Percentiles rank a stretch among this genome's conserved stretches.
Conservation (phyloP, 1,140 invertebrate species). For the Pseudomyrmex sp. region DNA sequence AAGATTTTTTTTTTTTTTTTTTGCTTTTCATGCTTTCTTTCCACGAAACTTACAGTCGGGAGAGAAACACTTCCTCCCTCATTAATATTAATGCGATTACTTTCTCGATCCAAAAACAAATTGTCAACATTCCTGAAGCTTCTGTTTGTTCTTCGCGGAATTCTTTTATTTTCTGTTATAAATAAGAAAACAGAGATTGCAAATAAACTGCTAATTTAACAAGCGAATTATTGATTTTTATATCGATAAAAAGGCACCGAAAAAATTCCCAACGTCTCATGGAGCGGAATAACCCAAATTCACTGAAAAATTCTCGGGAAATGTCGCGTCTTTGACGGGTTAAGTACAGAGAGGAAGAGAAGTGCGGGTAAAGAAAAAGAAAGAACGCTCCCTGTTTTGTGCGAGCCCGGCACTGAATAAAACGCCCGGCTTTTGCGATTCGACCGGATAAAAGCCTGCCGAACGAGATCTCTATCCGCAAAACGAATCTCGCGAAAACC, state of each 20-base stretch:
- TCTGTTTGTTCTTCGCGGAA: no score
- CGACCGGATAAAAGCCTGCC: conserved; percentile 41
- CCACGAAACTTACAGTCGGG: neutral
- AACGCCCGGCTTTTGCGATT: conserved; percentile 43
- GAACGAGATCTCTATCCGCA: conserved; percentile 54
- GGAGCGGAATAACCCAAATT: neutral
- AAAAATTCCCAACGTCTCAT: neutral
- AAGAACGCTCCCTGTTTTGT: conserved; percentile 34
- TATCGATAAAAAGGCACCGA: conserved; percentile 10
- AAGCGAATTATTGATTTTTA: neutral
- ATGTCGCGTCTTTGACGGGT: neutral
- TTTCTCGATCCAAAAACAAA: conserved; percentile 19
- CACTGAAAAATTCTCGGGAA: neutral
- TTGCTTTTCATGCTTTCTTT: neutral
- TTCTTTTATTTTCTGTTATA: no score
- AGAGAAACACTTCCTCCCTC: neutral
- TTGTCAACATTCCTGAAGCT: neutral
- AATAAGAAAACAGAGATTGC: no score
- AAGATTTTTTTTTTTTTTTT: neutral
- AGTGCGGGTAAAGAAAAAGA: conserved; percentile 9
- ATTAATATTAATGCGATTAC: conserved; percentile 23
- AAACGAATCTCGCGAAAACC: conserved; percentile 54
- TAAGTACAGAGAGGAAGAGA: neutral
- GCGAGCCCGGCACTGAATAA: conserved; percentile 19
- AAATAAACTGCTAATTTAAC: neutral